Base-by-base conservation (phyloP, 2,113 vertebrate species). In the Pica pica region DNA sequence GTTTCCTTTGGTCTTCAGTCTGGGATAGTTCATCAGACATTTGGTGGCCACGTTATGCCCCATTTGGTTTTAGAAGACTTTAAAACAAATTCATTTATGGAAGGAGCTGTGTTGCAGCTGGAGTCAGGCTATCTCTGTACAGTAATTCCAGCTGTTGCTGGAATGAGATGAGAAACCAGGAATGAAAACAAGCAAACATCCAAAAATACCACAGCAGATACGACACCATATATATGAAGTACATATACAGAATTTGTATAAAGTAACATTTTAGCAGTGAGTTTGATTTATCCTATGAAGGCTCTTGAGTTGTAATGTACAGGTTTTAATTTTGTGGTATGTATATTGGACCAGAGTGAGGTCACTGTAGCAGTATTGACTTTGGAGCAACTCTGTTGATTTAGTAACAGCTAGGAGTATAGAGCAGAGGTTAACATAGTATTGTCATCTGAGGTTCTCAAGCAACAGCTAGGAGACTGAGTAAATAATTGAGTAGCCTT, bases 61-160 rank as follows among this genome's bases (percentile, higher is more conserved):
- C 64, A 47, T 83, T 95, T 15, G 7, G 20, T 93, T 96, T 95
- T 90, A 94, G 89, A 91, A 87, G 70, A 33, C 59, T 80, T 67
- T 93, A 92, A 93, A 95, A 73, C 42, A 85, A 88, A 74, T 35
- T 64, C 23, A 20, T 59, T 80, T 90, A 57, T 86, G 68, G 53
- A 88, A 90, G 47, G 44, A 91, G 16, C 75, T 91, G 53, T 50
- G 80, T 74, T 94, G 70, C 85, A 94, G 63, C 82, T 95, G 71
- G 47, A 90, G 13, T 81, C 20, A 52, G 75, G 13, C 82, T 90
- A 55, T 67, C 75, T 85, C 50, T 27, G 7, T 93, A 80, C 75
- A 80, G 52, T 74, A 88, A 86, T 91, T 94, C 83, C 92, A 95
- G 93, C 85, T 96, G 85, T 88, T 89, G 78, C 17, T 69, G 83